A percentile compares a stretch with the other conserved stretches of the same genome.
phyloP scores from a whole-genome alignment of 2,888 invertebrate species.

The Schizaphis graminum region DNA sequence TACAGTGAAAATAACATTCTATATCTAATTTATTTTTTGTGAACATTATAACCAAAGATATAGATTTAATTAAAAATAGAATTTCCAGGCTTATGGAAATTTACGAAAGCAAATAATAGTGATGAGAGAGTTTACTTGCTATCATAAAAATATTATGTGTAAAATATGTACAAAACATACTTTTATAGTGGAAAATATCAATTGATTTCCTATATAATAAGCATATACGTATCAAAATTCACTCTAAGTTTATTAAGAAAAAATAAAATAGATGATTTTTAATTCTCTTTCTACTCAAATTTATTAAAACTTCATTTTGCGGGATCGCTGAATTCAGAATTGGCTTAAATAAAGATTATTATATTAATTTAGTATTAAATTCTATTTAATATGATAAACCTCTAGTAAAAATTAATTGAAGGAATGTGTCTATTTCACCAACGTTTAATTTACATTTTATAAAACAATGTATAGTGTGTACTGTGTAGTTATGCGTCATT shows the following conservation, averaged over 20 bases:
- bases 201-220: not conserved
- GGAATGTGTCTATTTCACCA: not conserved
- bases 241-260: not conserved
- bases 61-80: not conserved
- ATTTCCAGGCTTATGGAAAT: not conserved
- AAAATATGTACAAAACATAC: not conserved
- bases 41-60: not conserved
- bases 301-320: not conserved
- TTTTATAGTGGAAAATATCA: not conserved
- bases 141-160: not conserved
- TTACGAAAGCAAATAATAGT: not conserved
- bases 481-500: too few species aligned
- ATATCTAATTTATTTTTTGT: not conserved
- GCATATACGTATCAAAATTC: not conserved
- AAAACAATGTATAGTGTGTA: too few species aligned
- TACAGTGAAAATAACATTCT: not conserved
- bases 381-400: not conserved
- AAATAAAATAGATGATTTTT: constrained; percentile 7
- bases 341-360: not conserved
- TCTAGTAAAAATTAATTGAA: not conserved
- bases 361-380: not conserved
- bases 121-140: not conserved
- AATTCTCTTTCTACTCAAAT: not conserved
- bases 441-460: too few species aligned
- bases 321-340: not conserved